A percentile compares a stretch with the other conserved stretches of the same genome.
Evolutionary conservation across 1,140 invertebrate genomes (phyloP).

Genomic region (Macrotrachela quadricornifera): DNA sequence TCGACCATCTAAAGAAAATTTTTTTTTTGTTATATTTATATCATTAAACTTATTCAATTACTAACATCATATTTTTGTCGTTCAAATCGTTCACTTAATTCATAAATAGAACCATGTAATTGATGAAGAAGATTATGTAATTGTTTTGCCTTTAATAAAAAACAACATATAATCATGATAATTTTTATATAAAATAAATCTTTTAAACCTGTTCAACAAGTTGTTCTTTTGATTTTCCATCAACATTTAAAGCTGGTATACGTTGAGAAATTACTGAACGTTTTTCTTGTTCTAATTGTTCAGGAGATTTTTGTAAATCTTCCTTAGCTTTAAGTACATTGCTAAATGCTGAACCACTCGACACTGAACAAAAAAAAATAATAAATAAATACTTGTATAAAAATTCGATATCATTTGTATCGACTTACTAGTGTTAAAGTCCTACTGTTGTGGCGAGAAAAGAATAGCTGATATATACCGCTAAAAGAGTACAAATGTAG

Average conservation of each 20-base stretch:
- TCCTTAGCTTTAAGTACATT: constrained; percentile 60
- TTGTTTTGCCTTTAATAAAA: constrained; percentile 48
- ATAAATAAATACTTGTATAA: too few relatives aligned
- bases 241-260: constrained; percentile 71
- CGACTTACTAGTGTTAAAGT: too few relatives aligned
- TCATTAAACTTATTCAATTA: constrained; percentile 11
- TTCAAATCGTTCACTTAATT: constrained; percentile 94
- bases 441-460: too few relatives aligned
- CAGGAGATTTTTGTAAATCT: constrained; percentile 92
- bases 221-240: constrained; percentile 51
- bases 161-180: too few relatives aligned
- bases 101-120: constrained; percentile 95
- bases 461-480: too few relatives aligned
- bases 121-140: constrained; percentile 82
- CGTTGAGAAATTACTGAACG: constrained; percentile 83
- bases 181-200: too few relatives aligned
- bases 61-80: constrained; percentile 97
- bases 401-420: too few relatives aligned
- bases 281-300: constrained; percentile 94
- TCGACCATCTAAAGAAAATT: constrained; percentile 23
- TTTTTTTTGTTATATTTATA: background rate
- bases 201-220: constrained; percentile 43
- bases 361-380: too few relatives aligned
- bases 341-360: background rate
- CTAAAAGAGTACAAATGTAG: too few relatives aligned